Evolutionary conservation across 2,797 vertebrate species (phyloP).

Genomic region (Melanotaenia trifasciata): DNA sequence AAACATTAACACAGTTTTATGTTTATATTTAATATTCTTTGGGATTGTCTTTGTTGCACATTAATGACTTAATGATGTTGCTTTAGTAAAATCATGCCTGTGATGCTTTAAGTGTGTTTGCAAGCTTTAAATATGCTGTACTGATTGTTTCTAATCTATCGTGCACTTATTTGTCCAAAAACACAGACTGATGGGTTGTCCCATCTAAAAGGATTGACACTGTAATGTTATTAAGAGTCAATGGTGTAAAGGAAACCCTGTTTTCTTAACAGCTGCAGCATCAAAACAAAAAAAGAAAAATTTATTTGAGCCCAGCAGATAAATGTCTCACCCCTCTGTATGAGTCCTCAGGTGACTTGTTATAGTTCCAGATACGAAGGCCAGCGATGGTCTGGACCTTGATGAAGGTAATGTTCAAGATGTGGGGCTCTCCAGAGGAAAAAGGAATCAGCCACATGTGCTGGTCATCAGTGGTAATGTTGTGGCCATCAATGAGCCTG

Average conservation of each 20-base stretch:
- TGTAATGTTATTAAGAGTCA: neutral
- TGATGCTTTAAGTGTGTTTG: neutral
- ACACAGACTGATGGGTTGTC: neutral
- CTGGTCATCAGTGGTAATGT: conserved; percentile 92
- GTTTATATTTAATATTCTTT: neutral
- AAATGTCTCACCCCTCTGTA: conserved; percentile 92
- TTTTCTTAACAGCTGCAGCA: neutral
- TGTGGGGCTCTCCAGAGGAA: conserved; percentile 87
- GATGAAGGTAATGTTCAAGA: conserved; percentile 86
- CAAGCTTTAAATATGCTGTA: neutral
- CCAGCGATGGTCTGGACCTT: conserved; percentile 88
- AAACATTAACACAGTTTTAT: conserved; percentile 1
- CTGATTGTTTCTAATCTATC: neutral
- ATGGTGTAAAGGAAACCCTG: neutral
- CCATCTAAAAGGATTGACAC: neutral
- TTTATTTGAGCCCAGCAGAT: neutral
- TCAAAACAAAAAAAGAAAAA: neutral
- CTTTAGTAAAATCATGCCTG: neutral
- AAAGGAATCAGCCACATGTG: conserved; percentile 99
- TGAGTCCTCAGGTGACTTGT: conserved; percentile 97
- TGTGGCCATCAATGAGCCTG: conserved; percentile 92
- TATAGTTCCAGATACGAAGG: conserved; percentile 98
- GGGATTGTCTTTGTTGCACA: neutral
- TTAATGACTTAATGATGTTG: neutral
- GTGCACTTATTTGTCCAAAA: neutral